These are phyloP conservation scores for Monodelphis domestica DNA, from an alignment of 2,797 vertebrate genomes.

Conservation along the genomic window DNA sequence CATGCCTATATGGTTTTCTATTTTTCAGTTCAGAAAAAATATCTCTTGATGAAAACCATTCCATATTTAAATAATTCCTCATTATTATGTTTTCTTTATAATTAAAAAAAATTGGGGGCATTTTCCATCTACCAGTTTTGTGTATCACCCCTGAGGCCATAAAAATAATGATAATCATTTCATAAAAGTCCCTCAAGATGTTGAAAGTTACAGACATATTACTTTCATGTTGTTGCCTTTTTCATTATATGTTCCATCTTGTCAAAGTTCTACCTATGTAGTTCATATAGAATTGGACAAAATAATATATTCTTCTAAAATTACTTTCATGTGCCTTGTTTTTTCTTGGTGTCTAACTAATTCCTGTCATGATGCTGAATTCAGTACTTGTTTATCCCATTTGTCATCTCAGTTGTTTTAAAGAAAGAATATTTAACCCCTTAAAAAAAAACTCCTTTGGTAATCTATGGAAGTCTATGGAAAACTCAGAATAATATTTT, in stretches of 20 bases:
- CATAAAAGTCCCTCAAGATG: not conserved
- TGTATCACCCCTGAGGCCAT: not conserved
- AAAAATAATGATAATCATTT: not conserved
- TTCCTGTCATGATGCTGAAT: not conserved
- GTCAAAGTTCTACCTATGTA: not conserved
- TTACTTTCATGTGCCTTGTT: not conserved
- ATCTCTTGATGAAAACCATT: not conserved
- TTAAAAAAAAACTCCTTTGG: not conserved
- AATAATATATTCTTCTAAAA: not conserved
- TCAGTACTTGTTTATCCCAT: not conserved
- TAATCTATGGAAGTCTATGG: not conserved
- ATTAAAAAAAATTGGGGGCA: not conserved
- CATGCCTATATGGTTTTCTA: not conserved
- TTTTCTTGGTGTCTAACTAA: not conserved
- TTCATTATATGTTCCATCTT: not conserved
- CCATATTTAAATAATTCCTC: not conserved
- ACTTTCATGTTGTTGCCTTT: not conserved
- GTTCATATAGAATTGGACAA: not conserved
- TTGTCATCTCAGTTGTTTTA: not conserved
- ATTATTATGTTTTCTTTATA: not conserved
- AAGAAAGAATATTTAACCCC: not conserved
- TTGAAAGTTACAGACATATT: not conserved
- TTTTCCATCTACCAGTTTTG: not conserved
- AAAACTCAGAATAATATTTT: not conserved
- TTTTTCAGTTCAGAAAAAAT: too few species aligned